Base-by-base conservation (phyloP, 2,113 vertebrate species). In the Zosterops hypoxanthus region DNA sequence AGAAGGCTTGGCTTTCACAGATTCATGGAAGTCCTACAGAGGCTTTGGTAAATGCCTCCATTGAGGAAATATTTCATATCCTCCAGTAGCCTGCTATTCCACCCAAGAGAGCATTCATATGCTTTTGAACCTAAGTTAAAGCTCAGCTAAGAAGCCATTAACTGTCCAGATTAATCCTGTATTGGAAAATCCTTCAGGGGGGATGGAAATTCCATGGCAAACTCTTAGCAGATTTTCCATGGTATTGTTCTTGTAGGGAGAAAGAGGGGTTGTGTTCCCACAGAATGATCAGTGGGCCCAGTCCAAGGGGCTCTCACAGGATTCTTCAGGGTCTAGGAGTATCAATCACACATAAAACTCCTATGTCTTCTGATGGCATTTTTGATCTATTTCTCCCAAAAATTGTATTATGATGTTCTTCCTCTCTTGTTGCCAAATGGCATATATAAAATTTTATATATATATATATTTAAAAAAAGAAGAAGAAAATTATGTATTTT, bases 21-120 rank as follows among this genome's bases (percentile, higher is more conserved):
- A 77, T 90, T 90, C 71, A 36, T 83, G 53, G 88, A 95, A 97
- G 92, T 91, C 82, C 92, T 96, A 50, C 75, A 91, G 88, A 91
- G 82, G 29, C n/a, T 93, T 93, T 82, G 42, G 92, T 96, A 97
- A 95, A 94, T 90, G 86, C 68, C 68, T 97, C 77, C 57, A 75
- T 17, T 86, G 63, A 95, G 95, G 88, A 97, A 97, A 90, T 90
- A 95, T 92, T 97, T 95, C 87, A 96, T 92, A 96, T 95, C 89
- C 82, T 95, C 53, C 90, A 91, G 92, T 92, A 97, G 91, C 64
- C 46, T 89, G 33, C 88, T 91, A 83, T 96, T 95, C 87, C 17
- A 92, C 82, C 92, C 90, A 77, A 11, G 75, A 89, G 87, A 88
- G 71, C 57, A 79, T 65, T 96, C 93, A 73, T 72, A 79, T 42